Evolutionary conservation across 2,113 vertebrate genomes (phyloP), one percentile per base, ranked within the genome.

Genomic region (Austrofundulus limnaeus): DNA sequence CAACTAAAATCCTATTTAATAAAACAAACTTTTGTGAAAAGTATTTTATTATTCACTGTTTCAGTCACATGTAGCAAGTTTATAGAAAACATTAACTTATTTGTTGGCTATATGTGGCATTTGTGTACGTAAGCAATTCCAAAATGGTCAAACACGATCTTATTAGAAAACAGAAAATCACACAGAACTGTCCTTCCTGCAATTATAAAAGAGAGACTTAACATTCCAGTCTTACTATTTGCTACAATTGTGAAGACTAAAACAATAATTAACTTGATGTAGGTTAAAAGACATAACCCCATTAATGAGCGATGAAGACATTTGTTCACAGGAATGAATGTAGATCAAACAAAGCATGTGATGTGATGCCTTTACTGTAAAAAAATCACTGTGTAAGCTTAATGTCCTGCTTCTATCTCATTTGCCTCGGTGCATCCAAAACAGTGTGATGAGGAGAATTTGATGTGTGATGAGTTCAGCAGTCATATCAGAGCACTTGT

Each of bases 1-100:
- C 80, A 78, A 80, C 70, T n/a, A 83, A 88, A 80, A 87, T 87
- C 75, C 86, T 84, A 83, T 88, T 92, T 81, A 85, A 90, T 86
- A 78, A 87, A 87, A 78, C 84, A 80, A 88, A 72, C 82, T 78
- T 58, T 80, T 84, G 72, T 63, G 6, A 15, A 13, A 12, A 5
- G 2, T 53, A 9, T 37, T 19, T 11, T 20, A 21, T 21, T 41
- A 54, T 62, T 34, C 9, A 8, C 31, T 34, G 10, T 34, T 34
- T 34, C 10, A 34, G 31, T 10, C 10, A 9, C 8, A 34, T 34
- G 4, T 34, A 34, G 2, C 31, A 5, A 34, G 10, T 34, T 34
- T 34, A 5, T 34, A 9, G 31, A 34, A 9, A 34, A 34, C 8
- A 34, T 34, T 9, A 48, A 10, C n/a, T 8, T 20, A 42, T 16